Evolutionary conservation across 2,113 vertebrate genomes (phyloP), one percentile per base, ranked within the genome.

Genomic region (Rhabdomys dilectus): DNA sequence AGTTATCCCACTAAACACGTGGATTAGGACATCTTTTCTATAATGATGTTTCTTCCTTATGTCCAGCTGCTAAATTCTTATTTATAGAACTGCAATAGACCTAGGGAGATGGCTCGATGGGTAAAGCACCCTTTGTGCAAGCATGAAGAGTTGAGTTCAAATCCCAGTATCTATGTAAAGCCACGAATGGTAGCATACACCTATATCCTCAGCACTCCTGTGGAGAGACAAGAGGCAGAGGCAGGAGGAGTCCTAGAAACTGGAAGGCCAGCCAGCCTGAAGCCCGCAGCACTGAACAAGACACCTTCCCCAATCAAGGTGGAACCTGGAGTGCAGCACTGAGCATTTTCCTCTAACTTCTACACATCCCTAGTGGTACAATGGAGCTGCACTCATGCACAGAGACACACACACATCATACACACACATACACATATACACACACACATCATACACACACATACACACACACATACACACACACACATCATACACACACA

Each of bases 21-120:
- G 19, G 75, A 62, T 90, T 89, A 85, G 53, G 29, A 75, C 17
- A 11, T 45, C 80, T 96, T 88, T 95, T 68, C 31, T 85, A 64
- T 76, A 51, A 42, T 24, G 16, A 62, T 36, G 81, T 9, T 70
- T 48, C 84, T 84, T 91, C 51, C n/a, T 64, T 45, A 16, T 53
- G 77, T 51, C 92, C 81, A 48, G 24, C 34, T 91, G 62, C 6
- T 42, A 81, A 88, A 92, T 24, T 64, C 64, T 86, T 36, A 11
- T 56, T 86, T 91, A 36, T 89, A 96, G 94, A 13, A 7, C 48
- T 36, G 51, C 86, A 31, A 3, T n/a, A 7, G 19, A 64, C 12
- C 85, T 51, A 19, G 85, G 31, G 17, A 36, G 62, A 36, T 36
- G 31, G 42, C 31, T 36, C 42, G 0, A 21, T 7, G 34, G 39